Conservation (phyloP, 2,888 invertebrate genomes). For the Noctuana brunneofusca region DNA sequence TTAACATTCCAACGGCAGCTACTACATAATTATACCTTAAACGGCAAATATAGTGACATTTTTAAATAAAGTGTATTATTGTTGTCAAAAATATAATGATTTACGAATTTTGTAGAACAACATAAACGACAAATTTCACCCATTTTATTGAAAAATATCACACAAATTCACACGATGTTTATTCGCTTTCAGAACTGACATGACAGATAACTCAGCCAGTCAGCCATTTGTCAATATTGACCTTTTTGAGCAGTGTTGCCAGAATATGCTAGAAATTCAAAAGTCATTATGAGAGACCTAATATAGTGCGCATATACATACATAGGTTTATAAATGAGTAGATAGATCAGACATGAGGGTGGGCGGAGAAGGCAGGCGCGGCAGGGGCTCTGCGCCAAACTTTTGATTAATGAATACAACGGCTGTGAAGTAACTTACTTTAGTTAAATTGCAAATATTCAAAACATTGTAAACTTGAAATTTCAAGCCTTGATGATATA, state of each 20-base stretch:
- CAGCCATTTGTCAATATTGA: slow-evolving; percentile 75
- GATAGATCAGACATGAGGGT: slow-evolving; percentile 61
- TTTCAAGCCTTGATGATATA: slow-evolving; percentile 44
- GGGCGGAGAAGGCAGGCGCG: slow-evolving; percentile 54
- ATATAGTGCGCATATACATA: slow-evolving; percentile 42
- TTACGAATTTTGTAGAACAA: slow-evolving; percentile 80
- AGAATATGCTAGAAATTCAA: slow-evolving; percentile 34
- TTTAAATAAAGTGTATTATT: slow-evolving; percentile 86
- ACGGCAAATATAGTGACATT: slow-evolving; percentile 88
- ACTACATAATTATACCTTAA: slow-evolving; percentile 84
- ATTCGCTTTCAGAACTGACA: slow-evolving; percentile 61
- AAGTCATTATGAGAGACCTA: slow-evolving; percentile 61
- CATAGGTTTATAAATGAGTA: slow-evolving; percentile 41
- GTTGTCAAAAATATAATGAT: slow-evolving; percentile 87
- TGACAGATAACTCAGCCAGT: slow-evolving; percentile 27
- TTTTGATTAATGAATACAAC: slow-evolving; percentile 82
- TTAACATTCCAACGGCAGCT: slow-evolving; percentile 41
- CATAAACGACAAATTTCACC: slow-evolving; percentile 74
- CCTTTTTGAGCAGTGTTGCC: slow-evolving; percentile 62
- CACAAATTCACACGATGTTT: slow-evolving; percentile 48
- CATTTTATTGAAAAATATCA: slow-evolving; percentile 53
- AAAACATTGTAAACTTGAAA: slow-evolving; percentile 61
- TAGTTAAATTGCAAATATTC: slow-evolving; percentile 71
- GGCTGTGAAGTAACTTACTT: slow-evolving; percentile 77
- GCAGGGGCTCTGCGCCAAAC: slow-evolving; percentile 77